Evolutionary conservation across 2,888 invertebrate genomes (phyloP), one percentile per base, ranked within the genome.

Genomic region (Drosophila hamatofila): DNA sequence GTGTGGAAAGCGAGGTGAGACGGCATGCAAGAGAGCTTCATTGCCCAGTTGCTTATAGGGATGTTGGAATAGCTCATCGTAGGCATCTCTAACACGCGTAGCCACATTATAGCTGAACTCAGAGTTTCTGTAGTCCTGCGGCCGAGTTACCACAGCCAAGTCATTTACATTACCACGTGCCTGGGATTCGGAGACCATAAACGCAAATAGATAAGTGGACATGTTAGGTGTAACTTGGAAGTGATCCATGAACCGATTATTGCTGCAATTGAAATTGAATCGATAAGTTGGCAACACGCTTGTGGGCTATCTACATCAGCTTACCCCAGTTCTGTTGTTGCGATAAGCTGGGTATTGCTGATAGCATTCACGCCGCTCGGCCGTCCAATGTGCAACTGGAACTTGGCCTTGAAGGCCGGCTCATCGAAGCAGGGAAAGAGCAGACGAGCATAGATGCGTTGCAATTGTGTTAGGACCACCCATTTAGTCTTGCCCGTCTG

Each of bases 161-260:
- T 87, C 78, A 6, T 12, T 64, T 7, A 46, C 21, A 65, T 78
- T 61, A 3, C 87, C 88, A 1, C 87, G 87, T 11, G 78, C 76
- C 25, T 65, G 81, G 67, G 94, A 94, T 77, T 94, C 93, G 1
- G 94, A 94, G 3, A 98, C 95, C 3, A 96, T 93, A 90, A 97
- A 97, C 0, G 97, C 97, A n/a, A 97, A 93, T 2, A 97, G 93
- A 88, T 98, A 98, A 0, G 96, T 94, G 3, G 97, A 96, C 96
- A 97, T 97, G 11, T 93, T 91, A 0, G 94, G 92, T 0, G 95
- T 94, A 14, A 70, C 75, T 7, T 79, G 77, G 49, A 91, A 92
- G 16, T 82, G 81, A 72, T 92, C 92, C 48, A 86, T 59, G 39
- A 63, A 82, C 1, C 86, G 87, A 54, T 75, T 72, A 16, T 63